A percentile compares a stretch with the other conserved stretches of the same genome.
Conservation (phyloP, 1,140 invertebrate species). For the Drosophila dunni region DNA sequence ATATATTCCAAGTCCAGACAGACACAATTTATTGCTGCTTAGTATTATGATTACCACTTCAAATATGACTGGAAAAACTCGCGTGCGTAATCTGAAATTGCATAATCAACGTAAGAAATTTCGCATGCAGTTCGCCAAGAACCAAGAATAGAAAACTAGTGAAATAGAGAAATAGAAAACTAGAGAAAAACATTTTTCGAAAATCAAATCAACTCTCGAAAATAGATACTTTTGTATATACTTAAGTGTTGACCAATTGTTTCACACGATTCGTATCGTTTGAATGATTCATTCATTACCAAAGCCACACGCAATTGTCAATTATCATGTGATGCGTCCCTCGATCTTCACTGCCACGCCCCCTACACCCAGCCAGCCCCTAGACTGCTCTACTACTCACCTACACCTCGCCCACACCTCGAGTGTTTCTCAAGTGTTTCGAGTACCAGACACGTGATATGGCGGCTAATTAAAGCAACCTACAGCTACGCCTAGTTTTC, state of each 20-base stretch:
- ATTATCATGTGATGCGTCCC: slow-evolving; percentile 70
- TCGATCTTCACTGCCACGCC: background rate
- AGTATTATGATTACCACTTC: slow-evolving; percentile 23
- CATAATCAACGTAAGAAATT: slow-evolving; percentile 29
- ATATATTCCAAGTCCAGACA: slow-evolving; percentile 19
- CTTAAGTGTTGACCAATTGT: slow-evolving; percentile 51
- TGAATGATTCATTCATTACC: slow-evolving; percentile 26
- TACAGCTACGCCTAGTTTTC: background rate
- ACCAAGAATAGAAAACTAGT: background rate
- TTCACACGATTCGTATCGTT: slow-evolving; percentile 40
- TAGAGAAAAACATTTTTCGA: background rate
- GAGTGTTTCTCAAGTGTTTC: background rate
- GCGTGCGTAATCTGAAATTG: slow-evolving; percentile 42
- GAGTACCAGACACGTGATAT: slow-evolving; percentile 68
- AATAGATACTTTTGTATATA: slow-evolving; percentile 35
- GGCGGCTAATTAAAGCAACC: slow-evolving; percentile 70
- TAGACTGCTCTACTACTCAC: background rate
- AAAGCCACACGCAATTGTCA: slow-evolving; percentile 61
- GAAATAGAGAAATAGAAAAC: background rate
- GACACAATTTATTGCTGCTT: slow-evolving; percentile 17
- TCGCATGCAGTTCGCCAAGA: slow-evolving; percentile 20
- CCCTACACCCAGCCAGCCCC: background rate
- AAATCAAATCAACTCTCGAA: background rate
- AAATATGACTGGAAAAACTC: slow-evolving; percentile 33
- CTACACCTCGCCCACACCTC: background rate